phyloP scores from a whole-genome alignment of 2,113 vertebrate genomes.

The rabbit (Oryctolagus cuniculus) region mOryCun1.1 NC_091444.1:28654001-28654500 shows the following conservation, averaged over 20 bases:
- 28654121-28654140: neutral
- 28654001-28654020: constrained; percentile 82
- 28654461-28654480: neutral
- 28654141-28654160: neutral
- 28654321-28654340: neutral
- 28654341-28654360: neutral
- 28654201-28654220: neutral
- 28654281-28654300: neutral
- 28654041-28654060: constrained; percentile 34
- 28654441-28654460: neutral
- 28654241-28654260: neutral
- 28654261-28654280: neutral
- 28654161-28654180: neutral
- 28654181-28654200: fast-evolving
- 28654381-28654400: neutral
- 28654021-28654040: constrained; percentile 47
- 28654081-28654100: constrained; percentile 62
- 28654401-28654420: neutral
- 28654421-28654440: neutral
- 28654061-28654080: constrained; percentile 57
- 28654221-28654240: neutral
- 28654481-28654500: neutral
- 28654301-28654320: neutral
- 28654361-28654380: neutral
- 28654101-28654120: neutral